phyloP scores from a whole-genome alignment of 2,113 vertebrate genomes.

The Cinclus mexicanus region DNA sequence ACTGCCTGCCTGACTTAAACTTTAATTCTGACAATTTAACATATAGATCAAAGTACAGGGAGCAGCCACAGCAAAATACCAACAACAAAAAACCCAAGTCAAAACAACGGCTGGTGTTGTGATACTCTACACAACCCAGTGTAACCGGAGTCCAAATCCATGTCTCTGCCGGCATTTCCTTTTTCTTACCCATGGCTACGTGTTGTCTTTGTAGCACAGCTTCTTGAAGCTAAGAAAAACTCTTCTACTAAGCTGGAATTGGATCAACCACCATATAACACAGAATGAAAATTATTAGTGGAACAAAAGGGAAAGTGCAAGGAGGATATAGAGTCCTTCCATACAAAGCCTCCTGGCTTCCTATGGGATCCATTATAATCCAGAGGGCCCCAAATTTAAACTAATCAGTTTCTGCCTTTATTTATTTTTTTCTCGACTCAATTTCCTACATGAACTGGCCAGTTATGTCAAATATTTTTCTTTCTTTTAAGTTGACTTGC shows the following conservation, averaged over 20 bases:
- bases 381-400: constrained; percentile 19
- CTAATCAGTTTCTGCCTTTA: constrained; percentile 1
- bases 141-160: accelerated
- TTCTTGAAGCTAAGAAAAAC: constrained; percentile 23
- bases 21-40: not conserved
- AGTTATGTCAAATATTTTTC: constrained; percentile 54
- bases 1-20: not conserved
- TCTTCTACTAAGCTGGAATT: constrained; percentile 8
- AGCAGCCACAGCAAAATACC: constrained; percentile 44
- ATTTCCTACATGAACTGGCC: constrained; percentile 46
- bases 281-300: constrained; percentile 1
- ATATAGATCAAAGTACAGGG: not conserved
- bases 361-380: not conserved
- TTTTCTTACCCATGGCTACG: not conserved
- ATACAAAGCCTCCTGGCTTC: constrained; percentile 6
- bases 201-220: not conserved
- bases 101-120: not conserved
- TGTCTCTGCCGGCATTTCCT: not conserved
- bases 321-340: not conserved
- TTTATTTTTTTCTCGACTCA: constrained; percentile 42
- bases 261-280: not conserved
- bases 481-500: constrained; percentile 37
- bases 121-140: not conserved
- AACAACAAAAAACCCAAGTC: not conserved
- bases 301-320: not conserved